Evolutionary conservation across 2,888 invertebrate species (phyloP).

Genomic region (Oscheius sp.): DNA sequence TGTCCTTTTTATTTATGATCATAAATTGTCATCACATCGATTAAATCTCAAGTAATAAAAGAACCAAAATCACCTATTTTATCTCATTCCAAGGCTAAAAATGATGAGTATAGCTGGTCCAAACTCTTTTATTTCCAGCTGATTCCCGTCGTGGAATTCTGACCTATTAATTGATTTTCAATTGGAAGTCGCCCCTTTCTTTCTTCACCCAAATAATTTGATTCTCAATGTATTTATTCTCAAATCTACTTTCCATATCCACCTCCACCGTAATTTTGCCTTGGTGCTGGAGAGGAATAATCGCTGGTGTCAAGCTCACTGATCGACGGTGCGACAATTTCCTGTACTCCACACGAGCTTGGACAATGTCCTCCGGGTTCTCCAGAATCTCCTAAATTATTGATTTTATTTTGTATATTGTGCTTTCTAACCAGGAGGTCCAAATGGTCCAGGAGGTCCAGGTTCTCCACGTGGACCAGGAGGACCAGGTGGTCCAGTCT

Average conservation of each 20-base stretch:
- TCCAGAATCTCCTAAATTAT: slow-evolving; percentile 59
- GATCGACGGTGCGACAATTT: slow-evolving; percentile 67
- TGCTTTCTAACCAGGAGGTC: slow-evolving; percentile 53
- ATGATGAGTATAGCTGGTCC: no score
- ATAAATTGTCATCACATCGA: no score
- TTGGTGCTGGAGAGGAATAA: slow-evolving; percentile 30
- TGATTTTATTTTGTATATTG: not conserved
- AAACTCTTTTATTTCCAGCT: no score
- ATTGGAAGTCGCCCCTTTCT: no score
- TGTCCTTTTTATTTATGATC: no score
- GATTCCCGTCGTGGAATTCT: no score
- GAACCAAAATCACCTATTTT: no score
- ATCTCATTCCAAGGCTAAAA: no score
- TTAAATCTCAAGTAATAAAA: no score
- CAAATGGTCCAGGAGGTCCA: slow-evolving; percentile 63
- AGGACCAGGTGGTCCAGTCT: slow-evolving; percentile 63
- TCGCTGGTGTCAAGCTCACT: slow-evolving; percentile 56
- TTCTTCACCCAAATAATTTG: no score
- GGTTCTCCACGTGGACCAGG: slow-evolving; percentile 68
- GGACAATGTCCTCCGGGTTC: slow-evolving; percentile 69
- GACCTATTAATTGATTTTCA: no score
- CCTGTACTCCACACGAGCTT: slow-evolving; percentile 67
- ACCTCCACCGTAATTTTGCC: slow-evolving; percentile 38
- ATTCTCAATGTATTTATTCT: no score
- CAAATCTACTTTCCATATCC: slow-evolving; percentile 52